Conservation (phyloP, 2,113 vertebrate species). For the Mesitornis unicolor region DNA sequence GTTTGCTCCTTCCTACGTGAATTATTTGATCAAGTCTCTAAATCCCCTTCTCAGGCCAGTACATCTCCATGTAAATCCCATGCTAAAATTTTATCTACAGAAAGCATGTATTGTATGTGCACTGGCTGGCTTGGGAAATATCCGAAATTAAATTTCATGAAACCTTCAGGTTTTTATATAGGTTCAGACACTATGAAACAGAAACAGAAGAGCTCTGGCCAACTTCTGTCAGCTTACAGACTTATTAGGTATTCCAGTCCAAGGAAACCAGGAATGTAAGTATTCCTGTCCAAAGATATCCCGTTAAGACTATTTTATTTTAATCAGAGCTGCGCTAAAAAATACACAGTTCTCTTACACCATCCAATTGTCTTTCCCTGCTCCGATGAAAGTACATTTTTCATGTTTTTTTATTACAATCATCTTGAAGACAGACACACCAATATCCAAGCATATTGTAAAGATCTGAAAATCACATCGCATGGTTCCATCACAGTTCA, state of each 20-base stretch:
- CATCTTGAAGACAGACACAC: constrained; percentile 38
- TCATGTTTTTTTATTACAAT: constrained; percentile 35
- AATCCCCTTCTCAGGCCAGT: background rate
- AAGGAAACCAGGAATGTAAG: constrained; percentile 4
- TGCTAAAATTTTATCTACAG: background rate
- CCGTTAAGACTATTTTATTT: constrained; percentile 31
- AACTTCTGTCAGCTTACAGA: constrained; percentile 8
- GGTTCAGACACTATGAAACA: constrained; percentile 44
- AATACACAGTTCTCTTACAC: background rate
- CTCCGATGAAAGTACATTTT: background rate
- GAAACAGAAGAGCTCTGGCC: constrained; percentile 19
- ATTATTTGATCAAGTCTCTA: constrained; percentile 34
- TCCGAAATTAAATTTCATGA: background rate
- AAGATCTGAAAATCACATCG: background rate
- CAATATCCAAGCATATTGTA: constrained; percentile 29
- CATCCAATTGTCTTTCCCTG: background rate
- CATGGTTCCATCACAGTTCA: background rate
- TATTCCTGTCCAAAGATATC: constrained; percentile 37
- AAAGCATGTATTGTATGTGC: background rate
- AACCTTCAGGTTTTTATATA: background rate
- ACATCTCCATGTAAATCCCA: background rate
- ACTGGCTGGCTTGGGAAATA: background rate
- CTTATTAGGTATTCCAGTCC: background rate
- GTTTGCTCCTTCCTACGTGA: background rate
- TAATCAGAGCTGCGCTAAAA: constrained; percentile 20